Evolutionary conservation across 2,888 invertebrate genomes (phyloP).

Genomic region (Atethmia centrago): DNA sequence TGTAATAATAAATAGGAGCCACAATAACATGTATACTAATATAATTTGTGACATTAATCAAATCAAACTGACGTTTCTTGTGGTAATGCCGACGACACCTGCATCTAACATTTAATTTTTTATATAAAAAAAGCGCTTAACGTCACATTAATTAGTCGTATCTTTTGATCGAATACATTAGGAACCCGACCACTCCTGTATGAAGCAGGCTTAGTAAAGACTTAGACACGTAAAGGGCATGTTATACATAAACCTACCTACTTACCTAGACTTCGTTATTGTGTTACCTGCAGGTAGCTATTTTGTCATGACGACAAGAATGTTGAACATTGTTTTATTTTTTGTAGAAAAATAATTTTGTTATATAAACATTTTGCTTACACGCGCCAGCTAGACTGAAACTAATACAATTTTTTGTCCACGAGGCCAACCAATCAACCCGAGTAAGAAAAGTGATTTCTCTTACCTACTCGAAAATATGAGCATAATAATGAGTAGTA

Average conservation of each 20-base stretch:
- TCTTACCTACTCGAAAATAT: background rate
- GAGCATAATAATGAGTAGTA: background rate
- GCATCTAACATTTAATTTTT: constrained; percentile 66
- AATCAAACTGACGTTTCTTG: constrained; percentile 39
- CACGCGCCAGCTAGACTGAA: background rate
- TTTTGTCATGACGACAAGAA: background rate
- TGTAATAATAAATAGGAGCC: constrained; percentile 14
- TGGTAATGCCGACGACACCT: constrained; percentile 64
- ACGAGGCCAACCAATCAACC: background rate
- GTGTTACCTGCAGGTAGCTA: background rate
- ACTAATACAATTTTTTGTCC: too few relatives aligned
- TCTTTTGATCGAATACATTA: constrained; percentile 65
- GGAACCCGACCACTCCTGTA: constrained; percentile 20
- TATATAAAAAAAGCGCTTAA: constrained; percentile 68
- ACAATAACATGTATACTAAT: constrained; percentile 29
- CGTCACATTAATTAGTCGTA: constrained; percentile 77
- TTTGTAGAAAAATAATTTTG: background rate
- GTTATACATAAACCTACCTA: background rate
- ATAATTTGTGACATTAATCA: constrained; percentile 49
- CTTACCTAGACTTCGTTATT: background rate
- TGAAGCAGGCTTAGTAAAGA: background rate
- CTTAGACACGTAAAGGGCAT: constrained; percentile 34
- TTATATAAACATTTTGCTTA: background rate
- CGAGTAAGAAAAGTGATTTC: background rate
- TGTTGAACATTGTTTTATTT: background rate